Base-by-base conservation (phyloP, 2,797 vertebrate genomes). In the Liasis olivaceus region DNA sequence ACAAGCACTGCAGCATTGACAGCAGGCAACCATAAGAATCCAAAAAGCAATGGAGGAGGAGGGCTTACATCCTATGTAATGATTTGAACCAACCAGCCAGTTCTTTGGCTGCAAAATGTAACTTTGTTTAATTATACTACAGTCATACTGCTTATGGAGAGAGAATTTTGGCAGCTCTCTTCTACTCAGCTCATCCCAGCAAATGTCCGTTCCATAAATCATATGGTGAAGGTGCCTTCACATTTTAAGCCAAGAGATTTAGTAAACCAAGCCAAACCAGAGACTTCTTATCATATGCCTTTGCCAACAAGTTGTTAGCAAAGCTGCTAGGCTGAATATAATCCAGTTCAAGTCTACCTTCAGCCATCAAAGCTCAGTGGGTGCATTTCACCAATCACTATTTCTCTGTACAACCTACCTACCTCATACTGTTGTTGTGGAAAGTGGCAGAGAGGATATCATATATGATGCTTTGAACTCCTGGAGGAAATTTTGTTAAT, bases 91-190 rank as follows among this genome's bases (percentile, higher is more conserved):
- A 89, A 90, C 31, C 56, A 72, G 81, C 84, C 88, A 87, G 6
- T 28, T 54, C 42, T 86, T 62, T 31, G 47, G 92, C 89, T 54
- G 88, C 84, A 90, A 85, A 47, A 9, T 87, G 14, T 64, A 60
- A 89, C 91, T 88, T 88, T 89, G 26, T 93, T 94, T 89, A 92
- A 58, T 84, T 92, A 58, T 66, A 13, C 92, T 88, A 42, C 60
- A 86, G 85, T 69, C 59, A 89, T 89, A 59, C 60, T 58, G 26
- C 85, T 66, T 92, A 86, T 28, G 11, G 90, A 93, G 93, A 92
- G 93, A 94, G 14, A 91, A 66, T 89, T 89, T 85, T 7, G 58
- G 42, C 77, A 59, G 14, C 91, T 93, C 86, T 89, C 87, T 93
- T 89, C 84, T 4, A 12, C 24, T 0, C 56, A 91, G 31, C 84